A percentile compares a stretch with the other conserved stretches of the same genome.
These are phyloP conservation scores for Diaperis boleti DNA, from an alignment of 2,888 invertebrate genomes.

Conservation along the genomic window DNA sequence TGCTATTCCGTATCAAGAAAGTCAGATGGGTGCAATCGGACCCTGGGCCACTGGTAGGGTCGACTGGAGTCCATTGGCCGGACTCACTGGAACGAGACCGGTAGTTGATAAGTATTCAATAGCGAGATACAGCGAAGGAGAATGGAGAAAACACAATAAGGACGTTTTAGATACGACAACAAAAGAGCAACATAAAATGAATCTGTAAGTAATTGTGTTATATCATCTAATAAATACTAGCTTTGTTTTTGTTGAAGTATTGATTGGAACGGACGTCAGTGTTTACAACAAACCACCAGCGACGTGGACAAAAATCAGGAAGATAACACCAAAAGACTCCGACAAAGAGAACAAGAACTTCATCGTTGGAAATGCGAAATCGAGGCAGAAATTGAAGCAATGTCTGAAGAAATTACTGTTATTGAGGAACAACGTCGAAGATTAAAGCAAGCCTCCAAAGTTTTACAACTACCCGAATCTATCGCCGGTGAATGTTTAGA, in stretches of 20 bases:
- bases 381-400: conserved; percentile 76
- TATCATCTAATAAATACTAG: not conserved
- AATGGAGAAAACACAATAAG: conserved; percentile 73
- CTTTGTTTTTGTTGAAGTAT: conserved; percentile 57
- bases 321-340: conserved; percentile 75
- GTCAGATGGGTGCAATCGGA: conserved; percentile 69
- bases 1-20: conserved; percentile 58
- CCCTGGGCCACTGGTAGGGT: conserved; percentile 81
- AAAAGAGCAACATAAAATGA: conserved; percentile 58
- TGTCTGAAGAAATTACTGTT: conserved; percentile 77
- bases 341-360: conserved; percentile 76
- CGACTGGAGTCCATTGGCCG: conserved; percentile 79
- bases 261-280: conserved; percentile 74
- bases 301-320: conserved; percentile 77
- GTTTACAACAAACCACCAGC: conserved; percentile 74
- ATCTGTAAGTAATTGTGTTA: conserved; percentile 54
- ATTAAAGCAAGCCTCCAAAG: conserved; percentile 76
- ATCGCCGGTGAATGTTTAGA: conserved; percentile 83
- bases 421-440: conserved; percentile 77
- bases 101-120: conserved; percentile 82
- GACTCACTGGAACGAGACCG: conserved; percentile 80
- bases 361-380: conserved; percentile 82
- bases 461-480: conserved; percentile 78
- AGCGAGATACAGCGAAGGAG: conserved; percentile 77
- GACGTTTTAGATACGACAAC: conserved; percentile 59